Evolutionary conservation across 2,888 invertebrate genomes (phyloP).

Genomic region (Argynnis bischoffii): DNA sequence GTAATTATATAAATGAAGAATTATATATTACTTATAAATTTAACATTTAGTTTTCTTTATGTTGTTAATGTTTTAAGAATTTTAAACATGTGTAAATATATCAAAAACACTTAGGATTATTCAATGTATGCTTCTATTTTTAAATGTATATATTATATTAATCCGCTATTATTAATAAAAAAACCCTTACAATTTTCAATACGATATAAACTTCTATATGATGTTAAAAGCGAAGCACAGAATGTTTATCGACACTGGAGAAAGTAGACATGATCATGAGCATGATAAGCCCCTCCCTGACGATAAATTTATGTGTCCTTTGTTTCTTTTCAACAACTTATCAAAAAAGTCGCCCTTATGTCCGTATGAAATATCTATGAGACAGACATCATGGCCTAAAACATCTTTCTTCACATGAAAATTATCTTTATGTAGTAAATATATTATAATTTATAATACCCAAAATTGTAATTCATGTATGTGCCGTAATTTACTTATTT

Average conservation of each 20-base stretch:
- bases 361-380: slow-evolving; percentile 42
- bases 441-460: slow-evolving; percentile 1
- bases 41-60: too few species aligned
- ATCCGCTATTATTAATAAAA: too few species aligned
- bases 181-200: slow-evolving; percentile 18
- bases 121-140: too few species aligned
- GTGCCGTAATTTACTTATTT: slow-evolving; percentile 70
- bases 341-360: slow-evolving; percentile 67
- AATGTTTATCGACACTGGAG: slow-evolving; percentile 64
- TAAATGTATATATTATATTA: too few species aligned
- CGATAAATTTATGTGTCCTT: slow-evolving; percentile 79
- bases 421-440: slow-evolving; percentile 3
- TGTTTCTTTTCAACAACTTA: slow-evolving; percentile 78
- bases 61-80: too few species aligned
- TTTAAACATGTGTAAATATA: too few species aligned
- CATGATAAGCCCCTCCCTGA: slow-evolving; percentile 67
- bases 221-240: slow-evolving; percentile 40
- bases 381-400: slow-evolving; percentile 33
- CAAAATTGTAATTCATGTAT: slow-evolving; percentile 49
- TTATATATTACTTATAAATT: too few species aligned
- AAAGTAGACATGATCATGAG: slow-evolving; percentile 69
- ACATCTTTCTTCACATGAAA: slow-evolving; percentile 40
- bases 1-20: too few species aligned
- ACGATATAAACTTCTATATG: slow-evolving; percentile 45
- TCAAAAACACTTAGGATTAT: too few species aligned